Percentiles rank a stretch among this genome's conserved stretches.
These are phyloP conservation scores for Andrena haemorrhoa DNA, from an alignment of 2,888 invertebrate genomes.

Conservation along the genomic window DNA sequence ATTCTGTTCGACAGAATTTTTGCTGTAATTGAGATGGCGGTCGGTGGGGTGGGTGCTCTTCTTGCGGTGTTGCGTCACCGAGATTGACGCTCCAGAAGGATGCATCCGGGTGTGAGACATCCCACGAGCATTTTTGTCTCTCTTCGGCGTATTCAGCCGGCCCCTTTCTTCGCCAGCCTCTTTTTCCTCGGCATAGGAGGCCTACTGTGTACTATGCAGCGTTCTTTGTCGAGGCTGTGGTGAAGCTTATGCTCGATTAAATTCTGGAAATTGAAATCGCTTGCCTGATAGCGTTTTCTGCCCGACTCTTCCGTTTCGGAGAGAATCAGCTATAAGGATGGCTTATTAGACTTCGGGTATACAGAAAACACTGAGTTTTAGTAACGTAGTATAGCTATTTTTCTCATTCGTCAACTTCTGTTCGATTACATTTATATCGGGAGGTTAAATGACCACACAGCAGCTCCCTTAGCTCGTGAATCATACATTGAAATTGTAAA, in stretches of 20 bases:
- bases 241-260: not conserved
- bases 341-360: no score
- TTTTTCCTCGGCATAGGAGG: not conserved
- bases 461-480: no score
- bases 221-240: no score
- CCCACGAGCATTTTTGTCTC: not conserved
- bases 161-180: not conserved
- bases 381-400: not conserved
- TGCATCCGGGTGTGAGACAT: not conserved
- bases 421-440: no score
- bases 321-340: not conserved
- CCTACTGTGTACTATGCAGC: not conserved
- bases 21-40: conserved; percentile 49
- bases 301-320: no score
- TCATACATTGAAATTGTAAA: no score
- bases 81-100: conserved; percentile 2
- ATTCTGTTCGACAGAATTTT: conserved; percentile 51
- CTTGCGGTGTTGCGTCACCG: not conserved
- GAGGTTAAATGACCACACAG: no score
- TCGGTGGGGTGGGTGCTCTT: conserved; percentile 9
- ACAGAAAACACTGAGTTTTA: no score
- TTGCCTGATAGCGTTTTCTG: no score
- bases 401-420: not conserved
- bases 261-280: not conserved
- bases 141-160: not conserved